phyloP scores from a whole-genome alignment of 1,140 invertebrate species.

The Neodiprion fabricii region DNA sequence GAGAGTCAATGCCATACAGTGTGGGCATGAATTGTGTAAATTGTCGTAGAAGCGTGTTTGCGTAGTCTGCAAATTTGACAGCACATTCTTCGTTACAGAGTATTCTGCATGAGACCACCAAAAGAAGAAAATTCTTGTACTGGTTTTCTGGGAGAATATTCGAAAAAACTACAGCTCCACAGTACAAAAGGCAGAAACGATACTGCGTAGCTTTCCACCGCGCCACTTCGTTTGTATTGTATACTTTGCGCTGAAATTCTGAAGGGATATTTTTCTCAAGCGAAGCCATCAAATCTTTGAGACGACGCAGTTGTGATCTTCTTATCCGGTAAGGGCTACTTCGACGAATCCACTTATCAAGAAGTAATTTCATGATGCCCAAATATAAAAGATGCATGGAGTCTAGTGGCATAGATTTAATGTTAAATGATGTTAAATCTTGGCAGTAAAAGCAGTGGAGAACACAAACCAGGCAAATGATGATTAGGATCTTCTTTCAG shows the following conservation, averaged over 20 bases:
- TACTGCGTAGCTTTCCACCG: constrained; percentile 26
- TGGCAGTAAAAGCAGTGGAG: constrained; percentile 24
- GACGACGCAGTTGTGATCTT: background rate
- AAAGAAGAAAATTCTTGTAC: constrained; percentile 27
- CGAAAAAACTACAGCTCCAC: constrained; percentile 9
- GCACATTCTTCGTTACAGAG: constrained; percentile 18
- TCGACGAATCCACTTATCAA: constrained; percentile 20
- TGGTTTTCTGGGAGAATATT: constrained; percentile 9
- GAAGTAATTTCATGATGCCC: constrained; percentile 23
- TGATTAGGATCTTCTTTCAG: constrained; percentile 23
- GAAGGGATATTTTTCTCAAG: constrained; percentile 18
- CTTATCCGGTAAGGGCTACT: constrained; percentile 8
- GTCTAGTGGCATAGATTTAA: constrained; percentile 23
- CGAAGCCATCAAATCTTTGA: constrained; percentile 3
- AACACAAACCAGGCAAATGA: constrained; percentile 20
- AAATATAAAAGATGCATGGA: constrained; percentile 31
- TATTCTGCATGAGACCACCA: constrained; percentile 24
- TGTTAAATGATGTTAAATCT: constrained; percentile 25
- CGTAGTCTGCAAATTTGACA: constrained; percentile 11
- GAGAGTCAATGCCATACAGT: background rate
- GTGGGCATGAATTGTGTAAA: constrained; percentile 5
- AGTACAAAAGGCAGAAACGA: constrained; percentile 10
- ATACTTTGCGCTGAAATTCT: constrained; percentile 28
- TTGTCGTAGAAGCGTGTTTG: constrained; percentile 16
- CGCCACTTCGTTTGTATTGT: constrained; percentile 16